These are phyloP conservation scores for Camponotus floridanus DNA, from an alignment of 1,140 invertebrate species.

Conservation along the genomic window DNA sequence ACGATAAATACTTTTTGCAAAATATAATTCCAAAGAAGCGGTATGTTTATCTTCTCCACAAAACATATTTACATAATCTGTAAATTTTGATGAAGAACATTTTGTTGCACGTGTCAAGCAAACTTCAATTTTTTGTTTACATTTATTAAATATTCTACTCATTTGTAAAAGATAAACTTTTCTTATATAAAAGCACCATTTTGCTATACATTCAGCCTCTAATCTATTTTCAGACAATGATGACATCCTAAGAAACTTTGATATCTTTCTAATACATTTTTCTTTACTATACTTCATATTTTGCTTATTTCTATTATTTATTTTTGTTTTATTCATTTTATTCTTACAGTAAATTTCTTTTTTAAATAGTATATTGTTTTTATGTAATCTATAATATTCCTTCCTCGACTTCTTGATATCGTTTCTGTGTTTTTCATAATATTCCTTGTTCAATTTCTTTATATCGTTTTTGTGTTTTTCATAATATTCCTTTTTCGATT, in stretches of 20 bases:
- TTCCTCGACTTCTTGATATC: too few relatives aligned
- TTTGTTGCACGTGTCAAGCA: background rate
- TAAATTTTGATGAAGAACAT: background rate
- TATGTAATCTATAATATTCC: too few relatives aligned
- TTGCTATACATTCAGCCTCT: conserved; percentile 2
- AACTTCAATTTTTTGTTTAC: conserved; percentile 4
- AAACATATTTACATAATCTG: background rate
- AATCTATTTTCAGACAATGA: background rate
- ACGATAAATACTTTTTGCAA: background rate
- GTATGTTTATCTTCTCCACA: background rate
- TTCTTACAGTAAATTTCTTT: too few relatives aligned
- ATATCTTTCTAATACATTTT: too few relatives aligned
- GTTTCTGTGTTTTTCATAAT: too few relatives aligned
- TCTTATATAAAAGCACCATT: background rate
- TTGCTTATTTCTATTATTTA: too few relatives aligned
- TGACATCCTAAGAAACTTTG: background rate
- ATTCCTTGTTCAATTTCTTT: too few relatives aligned
- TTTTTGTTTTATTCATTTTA: too few relatives aligned
- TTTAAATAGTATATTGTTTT: too few relatives aligned
- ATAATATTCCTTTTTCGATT: too few relatives aligned
- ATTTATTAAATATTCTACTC: background rate
- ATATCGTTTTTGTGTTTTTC: too few relatives aligned
- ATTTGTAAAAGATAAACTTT: background rate
- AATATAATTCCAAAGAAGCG: conserved; percentile 6
- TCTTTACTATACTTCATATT: too few relatives aligned